phyloP scores from a whole-genome alignment of 2,797 vertebrate genomes.

The Dicrostonyx torquatus region DNA sequence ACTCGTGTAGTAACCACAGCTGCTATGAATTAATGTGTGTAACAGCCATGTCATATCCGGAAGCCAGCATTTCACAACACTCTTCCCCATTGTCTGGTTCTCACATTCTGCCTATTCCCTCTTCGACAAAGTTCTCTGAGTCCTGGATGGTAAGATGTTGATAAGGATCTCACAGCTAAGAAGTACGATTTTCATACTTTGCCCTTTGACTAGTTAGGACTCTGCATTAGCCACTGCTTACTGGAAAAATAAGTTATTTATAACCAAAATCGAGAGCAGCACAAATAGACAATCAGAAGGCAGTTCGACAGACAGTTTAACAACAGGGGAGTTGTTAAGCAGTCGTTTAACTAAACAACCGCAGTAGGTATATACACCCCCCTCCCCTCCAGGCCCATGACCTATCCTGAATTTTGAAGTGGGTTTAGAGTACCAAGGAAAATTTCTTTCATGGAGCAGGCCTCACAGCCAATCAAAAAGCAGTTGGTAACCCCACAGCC shows the following conservation, averaged over 20 bases:
- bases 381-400: background rate
- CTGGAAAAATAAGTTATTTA: background rate
- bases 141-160: background rate
- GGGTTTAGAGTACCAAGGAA: background rate
- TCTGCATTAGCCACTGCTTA: background rate
- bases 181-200: background rate
- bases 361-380: too few species aligned
- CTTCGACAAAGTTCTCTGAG: background rate
- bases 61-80: background rate
- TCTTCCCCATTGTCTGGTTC: background rate
- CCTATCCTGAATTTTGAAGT: background rate
- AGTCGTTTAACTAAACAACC: background rate
- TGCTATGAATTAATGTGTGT: background rate
- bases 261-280: background rate
- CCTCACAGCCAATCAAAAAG: background rate
- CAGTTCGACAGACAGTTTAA: background rate
- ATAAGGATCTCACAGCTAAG: background rate
- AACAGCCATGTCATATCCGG: background rate
- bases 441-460: background rate
- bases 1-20: background rate
- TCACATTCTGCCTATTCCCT: background rate
- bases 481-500: background rate
- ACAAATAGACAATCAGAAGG: background rate
- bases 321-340: too few species aligned
- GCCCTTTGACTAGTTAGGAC: background rate